Evolutionary conservation across 1,140 invertebrate genomes (phyloP).

Genomic region (Papilio glaucus): DNA sequence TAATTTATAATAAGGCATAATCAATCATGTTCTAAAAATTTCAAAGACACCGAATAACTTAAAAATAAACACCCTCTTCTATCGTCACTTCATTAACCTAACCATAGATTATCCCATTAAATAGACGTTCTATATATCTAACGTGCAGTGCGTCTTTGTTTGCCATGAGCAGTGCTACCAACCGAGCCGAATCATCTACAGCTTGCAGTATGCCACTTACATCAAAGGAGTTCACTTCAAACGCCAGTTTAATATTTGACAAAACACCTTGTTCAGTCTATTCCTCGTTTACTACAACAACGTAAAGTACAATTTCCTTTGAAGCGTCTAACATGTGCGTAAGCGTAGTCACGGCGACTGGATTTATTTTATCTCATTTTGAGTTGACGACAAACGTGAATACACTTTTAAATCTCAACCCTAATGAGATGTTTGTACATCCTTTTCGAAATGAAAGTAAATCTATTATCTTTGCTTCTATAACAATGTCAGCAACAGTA

Average conservation of each 20-base stretch:
- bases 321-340: neutral
- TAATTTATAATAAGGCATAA: neutral
- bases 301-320: conserved; percentile 44
- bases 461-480: neutral
- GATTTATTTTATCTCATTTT: conserved; percentile 62
- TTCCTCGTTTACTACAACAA: conserved; percentile 41
- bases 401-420: conserved; percentile 52
- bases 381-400: conserved; percentile 64
- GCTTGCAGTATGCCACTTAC: conserved; percentile 70
- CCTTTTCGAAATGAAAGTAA: conserved; percentile 30
- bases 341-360: conserved; percentile 6
- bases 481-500: too few species aligned
- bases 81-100: conserved; percentile 56
- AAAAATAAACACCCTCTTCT: conserved; percentile 43
- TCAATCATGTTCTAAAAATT: neutral
- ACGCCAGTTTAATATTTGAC: conserved; percentile 55
- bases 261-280: conserved; percentile 49
- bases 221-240: conserved; percentile 74
- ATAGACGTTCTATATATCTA: conserved; percentile 58
- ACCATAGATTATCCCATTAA: conserved; percentile 59
- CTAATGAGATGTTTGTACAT: conserved; percentile 50
- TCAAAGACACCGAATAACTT: neutral
- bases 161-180: conserved; percentile 50
- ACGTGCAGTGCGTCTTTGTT: conserved; percentile 47
- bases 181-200: conserved; percentile 65